Conservation (phyloP, 2,888 invertebrate species). For the Drosophila merina region DNA sequence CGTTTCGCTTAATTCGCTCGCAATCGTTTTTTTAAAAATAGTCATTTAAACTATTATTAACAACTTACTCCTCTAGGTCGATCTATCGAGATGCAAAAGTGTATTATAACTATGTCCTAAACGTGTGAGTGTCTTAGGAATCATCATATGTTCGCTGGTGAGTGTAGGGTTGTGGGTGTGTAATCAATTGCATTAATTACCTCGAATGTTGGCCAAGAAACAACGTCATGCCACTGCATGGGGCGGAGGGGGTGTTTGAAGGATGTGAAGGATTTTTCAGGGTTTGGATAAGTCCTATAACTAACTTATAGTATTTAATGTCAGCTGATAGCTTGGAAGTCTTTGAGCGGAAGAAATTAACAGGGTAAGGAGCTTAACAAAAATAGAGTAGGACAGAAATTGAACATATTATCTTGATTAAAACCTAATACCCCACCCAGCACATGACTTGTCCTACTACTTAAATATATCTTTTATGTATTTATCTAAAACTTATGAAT, state of each 20-base stretch:
- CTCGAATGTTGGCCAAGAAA: conserved; percentile 68
- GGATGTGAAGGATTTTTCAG: neutral
- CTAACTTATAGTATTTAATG: neutral
- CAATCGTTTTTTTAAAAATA: conserved; percentile 59
- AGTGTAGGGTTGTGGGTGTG: conserved; percentile 38
- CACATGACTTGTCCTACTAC: conserved; percentile 36
- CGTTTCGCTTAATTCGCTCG: conserved; percentile 16
- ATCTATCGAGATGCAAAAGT: conserved; percentile 61
- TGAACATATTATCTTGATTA: neutral
- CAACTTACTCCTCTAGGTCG: conserved; percentile 61
- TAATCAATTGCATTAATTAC: conserved; percentile 77
- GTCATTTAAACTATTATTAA: conserved; percentile 69
- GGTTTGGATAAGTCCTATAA: conserved; percentile 4
- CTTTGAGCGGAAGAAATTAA: conserved; percentile 15
- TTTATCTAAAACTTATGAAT: conserved; percentile 62
- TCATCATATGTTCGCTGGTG: conserved; percentile 67
- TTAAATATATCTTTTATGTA: conserved; percentile 33
- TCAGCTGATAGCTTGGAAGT: conserved; percentile 22
- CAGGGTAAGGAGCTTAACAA: neutral
- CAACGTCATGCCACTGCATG: conserved; percentile 53
- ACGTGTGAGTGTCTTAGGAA: conserved; percentile 64
- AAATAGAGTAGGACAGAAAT: neutral
- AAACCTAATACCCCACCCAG: conserved; percentile 28
- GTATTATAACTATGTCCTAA: conserved; percentile 62
- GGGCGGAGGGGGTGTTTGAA: conserved; percentile 6